Conservation (phyloP, 2,113 vertebrate species). For the Varanus komodoensis region DNA sequence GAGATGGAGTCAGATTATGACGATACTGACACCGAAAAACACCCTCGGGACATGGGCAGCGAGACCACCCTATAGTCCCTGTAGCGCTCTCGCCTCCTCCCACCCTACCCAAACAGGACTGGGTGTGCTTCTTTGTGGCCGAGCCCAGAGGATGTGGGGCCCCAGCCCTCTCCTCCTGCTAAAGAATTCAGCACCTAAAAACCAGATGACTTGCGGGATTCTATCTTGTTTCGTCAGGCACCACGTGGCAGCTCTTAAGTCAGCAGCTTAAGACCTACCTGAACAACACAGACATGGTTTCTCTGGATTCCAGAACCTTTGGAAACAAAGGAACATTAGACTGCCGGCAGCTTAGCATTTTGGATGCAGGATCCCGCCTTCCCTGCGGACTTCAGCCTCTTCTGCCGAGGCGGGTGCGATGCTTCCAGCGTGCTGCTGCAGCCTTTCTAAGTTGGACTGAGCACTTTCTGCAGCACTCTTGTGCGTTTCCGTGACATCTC, state of each 20-base stretch:
- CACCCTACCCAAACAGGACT: neutral
- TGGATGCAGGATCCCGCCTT: neutral
- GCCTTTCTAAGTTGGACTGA: neutral
- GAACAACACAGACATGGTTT: neutral
- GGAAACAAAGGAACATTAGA: neutral
- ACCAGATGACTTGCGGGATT: accelerated
- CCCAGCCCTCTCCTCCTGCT: neutral
- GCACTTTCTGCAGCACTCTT: no score
- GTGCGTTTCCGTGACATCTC: neutral
- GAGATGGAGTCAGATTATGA: constrained; percentile 95
- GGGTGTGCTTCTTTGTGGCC: neutral
- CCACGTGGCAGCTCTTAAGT: neutral
- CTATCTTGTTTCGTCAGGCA: neutral
- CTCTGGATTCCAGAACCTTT: neutral
- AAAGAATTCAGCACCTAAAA: neutral
- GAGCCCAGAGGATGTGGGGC: neutral
- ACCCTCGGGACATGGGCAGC: constrained; percentile 80
- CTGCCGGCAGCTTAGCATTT: accelerated
- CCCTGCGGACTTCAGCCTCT: neutral
- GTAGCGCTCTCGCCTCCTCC: neutral
- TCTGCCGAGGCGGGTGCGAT: no score
- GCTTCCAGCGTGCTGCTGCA: neutral
- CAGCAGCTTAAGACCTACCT: neutral
- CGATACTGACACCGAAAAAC: constrained; percentile 83
- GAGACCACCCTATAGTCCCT: constrained; percentile 88